Evolutionary conservation across 1,140 invertebrate genomes (phyloP), one percentile per base, ranked within the genome.

Genomic region (Akabosia matsudoensis): DNA sequence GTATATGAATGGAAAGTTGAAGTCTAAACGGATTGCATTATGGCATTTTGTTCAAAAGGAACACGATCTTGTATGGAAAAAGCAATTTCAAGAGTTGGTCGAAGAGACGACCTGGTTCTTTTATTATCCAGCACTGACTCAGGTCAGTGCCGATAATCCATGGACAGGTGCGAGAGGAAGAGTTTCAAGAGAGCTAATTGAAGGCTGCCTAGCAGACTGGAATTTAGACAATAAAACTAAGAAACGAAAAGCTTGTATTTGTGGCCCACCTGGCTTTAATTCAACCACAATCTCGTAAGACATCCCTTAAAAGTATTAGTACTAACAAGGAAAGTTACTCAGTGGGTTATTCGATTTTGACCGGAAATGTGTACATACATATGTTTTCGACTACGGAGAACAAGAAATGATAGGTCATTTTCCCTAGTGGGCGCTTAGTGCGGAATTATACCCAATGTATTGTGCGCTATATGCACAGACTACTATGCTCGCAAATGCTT

Each of bases 261-360:
- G 61, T 67, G 61, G 61, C 2, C 61, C 61, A 31, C 61, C 61
- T 4, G 61, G 61, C 7, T 67, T 67, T 67, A 67, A 67, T 67
- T 56, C 54, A 24, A 22, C 10, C 3, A 22, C 54, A 56, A 7
- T 24, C 4, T 4, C 10, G 54, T 56, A 24, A 56, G 54, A 45
- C 7, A 45, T 56, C 7, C 54, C 54, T 4, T n/a, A n/a, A n/a
- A n/a, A n/a, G n/a, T n/a, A n/a, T n/a, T n/a, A n/a, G n/a, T n/a
- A n/a, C n/a, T n/a, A n/a, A n/a, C n/a, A n/a, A n/a, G n/a, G n/a
- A n/a, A n/a, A n/a, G n/a, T n/a, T n/a, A n/a, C n/a, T n/a, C n/a
- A n/a, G n/a, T n/a, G n/a, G n/a, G n/a, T n/a, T n/a, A n/a, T n/a
- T n/a, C n/a, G n/a, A n/a, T n/a, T n/a, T n/a, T n/a, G n/a, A n/a